phyloP scores from a whole-genome alignment of 1,140 invertebrate genomes.

The Antheraea pernyi region DNA sequence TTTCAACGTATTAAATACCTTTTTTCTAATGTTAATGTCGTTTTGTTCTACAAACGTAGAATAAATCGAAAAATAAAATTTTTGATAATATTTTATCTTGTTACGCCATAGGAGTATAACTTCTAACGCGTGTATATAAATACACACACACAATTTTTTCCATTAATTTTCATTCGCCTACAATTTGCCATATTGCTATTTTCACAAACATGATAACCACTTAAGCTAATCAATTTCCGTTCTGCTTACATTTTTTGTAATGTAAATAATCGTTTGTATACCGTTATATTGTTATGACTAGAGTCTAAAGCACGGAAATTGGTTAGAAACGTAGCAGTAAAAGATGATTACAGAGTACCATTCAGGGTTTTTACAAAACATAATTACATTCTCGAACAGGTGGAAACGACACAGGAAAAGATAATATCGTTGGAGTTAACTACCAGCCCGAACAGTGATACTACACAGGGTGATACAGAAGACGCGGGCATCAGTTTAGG shows the following conservation, averaged over 20 bases:
- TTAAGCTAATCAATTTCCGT: background rate
- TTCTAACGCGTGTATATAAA: no score
- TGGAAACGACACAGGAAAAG: constrained; percentile 92
- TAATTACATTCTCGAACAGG: constrained; percentile 74
- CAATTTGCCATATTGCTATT: no score
- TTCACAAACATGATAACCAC: background rate
- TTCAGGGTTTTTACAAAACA: background rate
- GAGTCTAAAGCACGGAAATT: background rate
- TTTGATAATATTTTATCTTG: no score
- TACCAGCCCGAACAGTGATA: constrained; percentile 80
- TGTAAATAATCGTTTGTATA: background rate
- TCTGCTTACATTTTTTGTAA: background rate
- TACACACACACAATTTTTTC: no score
- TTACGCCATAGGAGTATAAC: no score
- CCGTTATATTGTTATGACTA: no score
- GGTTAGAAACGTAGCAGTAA: background rate
- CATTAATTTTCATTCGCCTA: no score
- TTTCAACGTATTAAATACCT: no score
- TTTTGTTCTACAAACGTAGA: no score
- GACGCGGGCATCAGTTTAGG: constrained; percentile 70
- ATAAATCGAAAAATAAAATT: no score
- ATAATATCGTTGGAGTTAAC: constrained; percentile 92
- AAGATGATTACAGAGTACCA: background rate
- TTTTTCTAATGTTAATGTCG: no score
- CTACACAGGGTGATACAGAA: constrained; percentile 76